phyloP scores from a whole-genome alignment of 2,888 invertebrate species.

The Antheraea yamamai region DNA sequence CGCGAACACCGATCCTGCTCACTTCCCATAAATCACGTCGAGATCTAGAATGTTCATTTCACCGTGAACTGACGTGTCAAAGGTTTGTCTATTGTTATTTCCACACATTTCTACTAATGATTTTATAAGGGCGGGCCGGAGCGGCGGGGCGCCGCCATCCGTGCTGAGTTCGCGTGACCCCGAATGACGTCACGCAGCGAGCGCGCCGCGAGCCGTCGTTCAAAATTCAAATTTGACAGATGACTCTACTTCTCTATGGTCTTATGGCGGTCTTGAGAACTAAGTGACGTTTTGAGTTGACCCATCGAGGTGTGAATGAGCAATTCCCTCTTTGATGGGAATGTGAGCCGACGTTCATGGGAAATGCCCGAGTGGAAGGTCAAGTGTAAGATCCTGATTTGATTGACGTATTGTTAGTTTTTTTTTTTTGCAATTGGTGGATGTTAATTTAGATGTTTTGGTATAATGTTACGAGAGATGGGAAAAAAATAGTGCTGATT shows the following conservation, averaged over 20 bases:
- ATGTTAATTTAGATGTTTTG: neutral
- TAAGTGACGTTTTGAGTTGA: slow-evolving; percentile 49
- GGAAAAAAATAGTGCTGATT: neutral
- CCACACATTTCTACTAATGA: slow-evolving; percentile 45
- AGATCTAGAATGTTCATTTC: slow-evolving; percentile 65
- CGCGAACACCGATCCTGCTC: slow-evolving; percentile 58
- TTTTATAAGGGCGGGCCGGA: slow-evolving; percentile 26
- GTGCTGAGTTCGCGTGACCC: slow-evolving; percentile 53
- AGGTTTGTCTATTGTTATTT: slow-evolving; percentile 52
- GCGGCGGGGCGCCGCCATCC: slow-evolving; percentile 18
- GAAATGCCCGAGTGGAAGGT: slow-evolving; percentile 24
- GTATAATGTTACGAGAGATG: neutral
- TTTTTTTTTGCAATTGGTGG: too few relatives aligned
- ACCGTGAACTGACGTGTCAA: slow-evolving; percentile 52
- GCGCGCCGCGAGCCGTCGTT: slow-evolving; percentile 52
- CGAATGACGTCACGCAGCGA: slow-evolving; percentile 62
- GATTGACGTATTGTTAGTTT: neutral
- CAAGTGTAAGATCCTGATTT: slow-evolving; percentile 27
- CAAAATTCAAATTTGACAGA: slow-evolving; percentile 18
- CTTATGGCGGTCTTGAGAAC: slow-evolving; percentile 35
- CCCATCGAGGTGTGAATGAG: slow-evolving; percentile 70
- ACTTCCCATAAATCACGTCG: slow-evolving; percentile 63
- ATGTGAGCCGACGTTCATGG: slow-evolving; percentile 29
- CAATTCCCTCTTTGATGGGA: slow-evolving; percentile 73
- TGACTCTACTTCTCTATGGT: slow-evolving; percentile 34